Evolutionary conservation across 2,888 invertebrate genomes (phyloP), one percentile per base, ranked within the genome.

Genomic region (Acleris sparsana): DNA sequence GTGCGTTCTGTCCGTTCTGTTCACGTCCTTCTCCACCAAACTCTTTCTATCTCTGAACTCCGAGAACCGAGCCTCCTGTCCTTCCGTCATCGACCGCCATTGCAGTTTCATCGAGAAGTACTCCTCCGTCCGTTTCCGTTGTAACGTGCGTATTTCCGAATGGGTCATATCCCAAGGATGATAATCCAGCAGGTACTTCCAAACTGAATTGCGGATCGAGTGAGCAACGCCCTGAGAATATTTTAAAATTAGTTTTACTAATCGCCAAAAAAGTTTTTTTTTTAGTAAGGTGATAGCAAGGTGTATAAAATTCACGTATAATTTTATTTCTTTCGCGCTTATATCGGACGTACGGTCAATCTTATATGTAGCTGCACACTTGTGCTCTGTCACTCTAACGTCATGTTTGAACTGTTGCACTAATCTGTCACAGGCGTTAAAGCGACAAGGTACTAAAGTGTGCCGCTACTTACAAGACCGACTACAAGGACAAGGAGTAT

Each of bases 11-110:
- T 99, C 99, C 0, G 99, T 99, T 73, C 99, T 93, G 72, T 97
- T 97, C 0, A 99, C 99, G 87, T 99, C 99, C 63, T 99, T 99
- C 78, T 99, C 99, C 62, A 99, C 98, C 64, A 99, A 93, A 80
- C 96, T 97, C 88, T 99, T 99, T 72, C 97, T 93, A 76, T 99
- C 99, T 65, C 97, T 94, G 83, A 96, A 97, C 74, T 97, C 96
- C 2, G 96, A 93, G 86, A 99, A 99, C 44, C 89, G 95, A 1
- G 94, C 94, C 83, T 99, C 98, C 85, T 99, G 99, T 0, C 94
- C 95, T 17, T 94, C 94, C 0, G 96, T 96, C 91, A 99, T 97
- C 0, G 97, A 96, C 71, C 96, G 94, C 99, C 99, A 99, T 83
- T 99, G 99, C 20, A 97, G 93, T 84, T 99, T 99, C 98, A 99